A percentile compares a stretch with the other conserved stretches of the same genome.
Evolutionary conservation across 2,888 invertebrate species (phyloP).

Genomic region (Arrhopalites spinosus): DNA sequence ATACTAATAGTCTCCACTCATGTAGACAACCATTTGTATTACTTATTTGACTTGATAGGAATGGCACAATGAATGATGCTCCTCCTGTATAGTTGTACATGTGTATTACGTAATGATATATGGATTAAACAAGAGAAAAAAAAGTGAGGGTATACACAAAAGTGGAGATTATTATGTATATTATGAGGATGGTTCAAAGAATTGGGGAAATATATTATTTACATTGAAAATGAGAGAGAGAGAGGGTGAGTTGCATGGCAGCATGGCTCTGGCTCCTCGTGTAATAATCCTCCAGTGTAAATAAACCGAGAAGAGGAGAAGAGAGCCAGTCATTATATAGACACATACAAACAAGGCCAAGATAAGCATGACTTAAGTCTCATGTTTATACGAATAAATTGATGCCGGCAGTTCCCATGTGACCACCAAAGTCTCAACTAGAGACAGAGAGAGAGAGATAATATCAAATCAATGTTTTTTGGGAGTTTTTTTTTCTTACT

Average conservation of each 20-base stretch:
- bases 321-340: constrained; percentile 8
- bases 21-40: too few species aligned
- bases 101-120: constrained; percentile 8
- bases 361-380: constrained; percentile 34
- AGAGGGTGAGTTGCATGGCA: constrained; percentile 9
- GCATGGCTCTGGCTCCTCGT: background rate
- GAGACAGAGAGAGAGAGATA: too few species aligned
- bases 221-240: constrained; percentile 4
- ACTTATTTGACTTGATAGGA: too few species aligned
- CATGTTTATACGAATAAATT: constrained; percentile 46
- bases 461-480: constrained; percentile 9
- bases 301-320: constrained; percentile 25
- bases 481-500: background rate
- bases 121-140: constrained; percentile 7
- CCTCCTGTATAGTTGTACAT: too few species aligned
- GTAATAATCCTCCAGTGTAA: constrained; percentile 41
- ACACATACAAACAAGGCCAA: constrained; percentile 24
- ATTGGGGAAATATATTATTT: constrained; percentile 7
- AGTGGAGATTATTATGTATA: background rate
- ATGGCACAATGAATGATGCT: too few species aligned
- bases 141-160: background rate
- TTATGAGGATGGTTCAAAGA: background rate
- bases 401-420: constrained; percentile 44
- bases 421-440: constrained; percentile 1
- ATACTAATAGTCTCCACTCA: too few species aligned